A percentile compares a stretch with the other conserved stretches of the same genome.
Conservation (phyloP, 2,797 vertebrate species). For the Menidia menidia region DNA sequence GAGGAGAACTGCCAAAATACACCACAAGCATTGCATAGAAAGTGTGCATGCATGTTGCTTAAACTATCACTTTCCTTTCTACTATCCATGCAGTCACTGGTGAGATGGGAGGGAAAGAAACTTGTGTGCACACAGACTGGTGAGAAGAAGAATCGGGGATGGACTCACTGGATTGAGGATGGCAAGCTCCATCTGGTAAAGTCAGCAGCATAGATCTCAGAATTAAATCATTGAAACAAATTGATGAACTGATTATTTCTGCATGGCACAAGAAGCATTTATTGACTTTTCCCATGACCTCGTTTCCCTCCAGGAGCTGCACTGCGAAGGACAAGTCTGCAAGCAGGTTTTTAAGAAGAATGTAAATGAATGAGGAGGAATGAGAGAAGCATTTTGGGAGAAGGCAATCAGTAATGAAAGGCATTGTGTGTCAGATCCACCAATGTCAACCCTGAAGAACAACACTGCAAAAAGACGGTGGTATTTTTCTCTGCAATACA, state of each 20-base stretch:
- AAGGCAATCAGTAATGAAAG: constrained; percentile 14
- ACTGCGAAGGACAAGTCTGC: constrained; percentile 89
- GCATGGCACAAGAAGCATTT: not conserved
- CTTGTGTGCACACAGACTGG: constrained; percentile 88
- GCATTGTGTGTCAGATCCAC: not conserved
- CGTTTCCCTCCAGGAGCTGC: constrained; percentile 83
- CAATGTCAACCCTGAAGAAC: constrained; percentile 4
- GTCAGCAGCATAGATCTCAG: not conserved
- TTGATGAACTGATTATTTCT: not conserved
- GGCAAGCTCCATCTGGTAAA: constrained; percentile 89
- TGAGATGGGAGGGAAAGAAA: constrained; percentile 87
- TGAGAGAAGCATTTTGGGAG: not conserved
- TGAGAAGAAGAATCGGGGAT: constrained; percentile 91
- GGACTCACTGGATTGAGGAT: constrained; percentile 91
- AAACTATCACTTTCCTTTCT: not conserved
- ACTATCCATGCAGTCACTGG: constrained; percentile 79
- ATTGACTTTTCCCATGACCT: constrained; percentile 4
- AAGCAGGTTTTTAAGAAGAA: constrained; percentile 87
- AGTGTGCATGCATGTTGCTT: not conserved
- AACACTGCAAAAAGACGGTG: constrained; percentile 7
- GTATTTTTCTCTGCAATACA: constrained; percentile 3
- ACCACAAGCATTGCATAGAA: not conserved
- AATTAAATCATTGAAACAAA: not conserved
- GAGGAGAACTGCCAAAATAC: not conserved
- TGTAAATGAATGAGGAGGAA: constrained; percentile 43